Conservation (phyloP, 2,797 vertebrate species). For the Pogonophryne albipinna region DNA sequence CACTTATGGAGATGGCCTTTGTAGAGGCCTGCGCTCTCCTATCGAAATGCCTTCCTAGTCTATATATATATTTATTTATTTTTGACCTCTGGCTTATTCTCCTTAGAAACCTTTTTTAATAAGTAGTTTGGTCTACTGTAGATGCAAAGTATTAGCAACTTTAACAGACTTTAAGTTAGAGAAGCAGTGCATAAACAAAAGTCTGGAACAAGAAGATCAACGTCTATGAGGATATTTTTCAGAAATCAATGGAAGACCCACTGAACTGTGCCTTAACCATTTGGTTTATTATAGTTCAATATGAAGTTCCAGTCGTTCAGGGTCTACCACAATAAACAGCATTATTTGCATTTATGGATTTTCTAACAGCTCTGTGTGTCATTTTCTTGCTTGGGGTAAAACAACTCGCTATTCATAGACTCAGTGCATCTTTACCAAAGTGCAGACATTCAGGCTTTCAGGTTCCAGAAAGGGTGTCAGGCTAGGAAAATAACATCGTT, state of each 20-base stretch:
- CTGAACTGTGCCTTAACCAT: conserved; percentile 45
- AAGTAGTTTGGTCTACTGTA: conserved; percentile 1
- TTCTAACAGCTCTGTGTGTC: conserved; percentile 37
- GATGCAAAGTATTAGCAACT: neutral
- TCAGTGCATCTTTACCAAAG: neutral
- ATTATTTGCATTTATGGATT: conserved; percentile 77
- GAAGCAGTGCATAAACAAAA: conserved; percentile 52
- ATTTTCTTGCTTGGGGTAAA: conserved; percentile 36
- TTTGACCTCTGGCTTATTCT: neutral
- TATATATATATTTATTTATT: neutral
- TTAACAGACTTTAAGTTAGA: conserved; percentile 13
- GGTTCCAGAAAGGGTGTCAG: neutral
- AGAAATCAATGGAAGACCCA: conserved; percentile 65
- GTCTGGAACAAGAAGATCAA: conserved; percentile 37
- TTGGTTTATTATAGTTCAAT: conserved; percentile 58
- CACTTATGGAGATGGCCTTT: too few species aligned
- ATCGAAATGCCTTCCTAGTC: too few species aligned
- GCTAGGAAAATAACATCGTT: neutral
- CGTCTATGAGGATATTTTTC: conserved; percentile 34
- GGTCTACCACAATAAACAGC: conserved; percentile 50
- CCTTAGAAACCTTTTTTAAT: conserved; percentile 3
- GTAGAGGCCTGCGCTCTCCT: too few species aligned
- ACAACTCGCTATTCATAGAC: conserved; percentile 47
- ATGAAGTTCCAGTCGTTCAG: conserved; percentile 44
- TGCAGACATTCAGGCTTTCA: conserved; percentile 10